A percentile compares a stretch with the other conserved stretches of the same genome.
phyloP scores from a whole-genome alignment of 2,113 vertebrate species.

The Delphinus delphis region DNA sequence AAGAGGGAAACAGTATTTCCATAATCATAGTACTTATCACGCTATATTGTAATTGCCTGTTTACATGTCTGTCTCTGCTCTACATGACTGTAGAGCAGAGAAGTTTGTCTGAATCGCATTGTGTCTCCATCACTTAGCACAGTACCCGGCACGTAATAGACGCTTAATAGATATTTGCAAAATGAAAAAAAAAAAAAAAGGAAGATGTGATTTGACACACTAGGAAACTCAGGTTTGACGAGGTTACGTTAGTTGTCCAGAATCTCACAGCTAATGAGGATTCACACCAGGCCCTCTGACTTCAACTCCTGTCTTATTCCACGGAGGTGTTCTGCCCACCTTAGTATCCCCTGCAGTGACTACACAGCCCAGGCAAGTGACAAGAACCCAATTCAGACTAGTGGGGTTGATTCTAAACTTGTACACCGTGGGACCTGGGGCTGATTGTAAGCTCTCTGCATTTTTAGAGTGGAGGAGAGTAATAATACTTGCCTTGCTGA shows the following conservation, averaged over 20 bases:
- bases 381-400: neutral
- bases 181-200: neutral
- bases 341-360: neutral
- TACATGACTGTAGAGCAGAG: neutral
- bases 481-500: neutral
- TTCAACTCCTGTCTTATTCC: neutral
- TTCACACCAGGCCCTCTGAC: neutral
- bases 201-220: neutral
- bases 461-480: neutral
- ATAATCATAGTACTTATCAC: constrained; percentile 45
- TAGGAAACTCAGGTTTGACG: neutral
- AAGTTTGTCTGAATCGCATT: neutral
- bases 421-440: neutral
- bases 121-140: neutral
- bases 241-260: neutral
- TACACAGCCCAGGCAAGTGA: neutral
- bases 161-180: neutral
- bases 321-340: fast-evolving
- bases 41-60: constrained; percentile 19
- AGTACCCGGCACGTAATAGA: neutral
- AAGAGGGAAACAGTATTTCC: constrained; percentile 7
- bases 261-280: neutral
- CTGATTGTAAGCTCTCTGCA: neutral
- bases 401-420: neutral
- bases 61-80: neutral